Evolutionary conservation across 92 coral and sea anemone species (phyloP).

Genomic region (Anthopleura xanthogrammica): DNA sequence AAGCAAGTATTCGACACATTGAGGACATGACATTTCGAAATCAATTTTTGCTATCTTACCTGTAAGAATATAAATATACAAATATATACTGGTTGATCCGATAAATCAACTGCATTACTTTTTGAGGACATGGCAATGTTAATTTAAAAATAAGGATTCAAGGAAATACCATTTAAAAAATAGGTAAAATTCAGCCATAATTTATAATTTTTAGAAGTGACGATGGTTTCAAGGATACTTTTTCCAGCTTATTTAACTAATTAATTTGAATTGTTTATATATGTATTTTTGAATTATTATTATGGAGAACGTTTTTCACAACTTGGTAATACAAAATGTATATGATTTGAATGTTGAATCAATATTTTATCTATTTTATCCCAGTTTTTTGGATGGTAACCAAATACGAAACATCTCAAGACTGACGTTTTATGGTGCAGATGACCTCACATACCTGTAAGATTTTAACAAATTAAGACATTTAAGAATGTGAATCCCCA

Average conservation of each 20-base stretch:
- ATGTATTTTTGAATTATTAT: no score
- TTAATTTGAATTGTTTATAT: no score
- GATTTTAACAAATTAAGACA: not conserved
- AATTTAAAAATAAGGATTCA: no score
- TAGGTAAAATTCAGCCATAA: no score
- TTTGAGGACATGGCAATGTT: no score
- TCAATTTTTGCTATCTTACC: not conserved
- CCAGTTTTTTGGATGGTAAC: not conserved
- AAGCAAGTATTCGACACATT: not conserved
- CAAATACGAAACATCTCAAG: not conserved
- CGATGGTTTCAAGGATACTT: no score
- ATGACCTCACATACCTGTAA: not conserved
- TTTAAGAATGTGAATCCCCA: not conserved
- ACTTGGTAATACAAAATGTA: no score
- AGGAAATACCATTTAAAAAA: no score
- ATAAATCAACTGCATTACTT: not conserved
- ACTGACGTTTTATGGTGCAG: not conserved
- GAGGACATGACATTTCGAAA: not conserved
- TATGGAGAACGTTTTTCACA: no score
- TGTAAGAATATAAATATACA: not conserved
- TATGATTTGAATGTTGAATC: not conserved
- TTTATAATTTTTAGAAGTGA: no score
- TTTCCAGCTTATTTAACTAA: no score
- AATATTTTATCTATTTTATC: not conserved
- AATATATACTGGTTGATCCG: no score